Evolutionary conservation across 2,113 vertebrate genomes (phyloP).

Genomic region (Strix aluco): DNA sequence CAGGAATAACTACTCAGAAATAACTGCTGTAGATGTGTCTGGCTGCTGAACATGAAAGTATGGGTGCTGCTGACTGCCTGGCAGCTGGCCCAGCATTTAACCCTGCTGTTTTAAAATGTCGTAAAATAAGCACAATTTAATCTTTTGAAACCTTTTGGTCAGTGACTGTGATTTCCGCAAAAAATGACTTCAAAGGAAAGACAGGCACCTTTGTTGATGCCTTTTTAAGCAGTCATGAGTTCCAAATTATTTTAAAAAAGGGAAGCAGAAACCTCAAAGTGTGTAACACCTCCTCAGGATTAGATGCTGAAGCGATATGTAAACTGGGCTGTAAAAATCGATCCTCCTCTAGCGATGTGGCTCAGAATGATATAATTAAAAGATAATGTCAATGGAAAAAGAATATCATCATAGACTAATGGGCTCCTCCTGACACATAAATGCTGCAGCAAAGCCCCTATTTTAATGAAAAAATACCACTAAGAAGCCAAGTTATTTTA

Average conservation of each 20-base stretch:
- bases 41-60: conserved; percentile 77
- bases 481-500: conserved; percentile 38
- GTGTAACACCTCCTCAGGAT: conserved; percentile 63
- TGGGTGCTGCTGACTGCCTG: conserved; percentile 68
- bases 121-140: conserved; percentile 81
- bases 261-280: conserved; percentile 70
- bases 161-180: conserved; percentile 76
- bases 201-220: conserved; percentile 69
- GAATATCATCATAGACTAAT: conserved; percentile 21
- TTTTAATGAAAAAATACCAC: conserved; percentile 56
- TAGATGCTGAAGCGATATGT: conserved; percentile 41
- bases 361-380: conserved; percentile 53
- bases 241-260: conserved; percentile 63
- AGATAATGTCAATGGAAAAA: conserved; percentile 48
- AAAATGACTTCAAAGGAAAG: conserved; percentile 79
- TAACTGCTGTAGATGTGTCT: conserved; percentile 62
- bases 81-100: conserved; percentile 76
- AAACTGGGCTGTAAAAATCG: conserved; percentile 57
- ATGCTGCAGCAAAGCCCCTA: neutral
- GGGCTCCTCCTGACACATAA: conserved; percentile 51
- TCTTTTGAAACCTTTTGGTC: conserved; percentile 78
- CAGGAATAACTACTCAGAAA: conserved; percentile 63
- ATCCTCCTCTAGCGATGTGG: conserved; percentile 18
- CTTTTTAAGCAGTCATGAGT: conserved; percentile 69
- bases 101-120: conserved; percentile 76